These are phyloP conservation scores for Enteromius viviparus DNA, from an alignment of 2,797 vertebrate species.

Conservation along the genomic window DNA sequence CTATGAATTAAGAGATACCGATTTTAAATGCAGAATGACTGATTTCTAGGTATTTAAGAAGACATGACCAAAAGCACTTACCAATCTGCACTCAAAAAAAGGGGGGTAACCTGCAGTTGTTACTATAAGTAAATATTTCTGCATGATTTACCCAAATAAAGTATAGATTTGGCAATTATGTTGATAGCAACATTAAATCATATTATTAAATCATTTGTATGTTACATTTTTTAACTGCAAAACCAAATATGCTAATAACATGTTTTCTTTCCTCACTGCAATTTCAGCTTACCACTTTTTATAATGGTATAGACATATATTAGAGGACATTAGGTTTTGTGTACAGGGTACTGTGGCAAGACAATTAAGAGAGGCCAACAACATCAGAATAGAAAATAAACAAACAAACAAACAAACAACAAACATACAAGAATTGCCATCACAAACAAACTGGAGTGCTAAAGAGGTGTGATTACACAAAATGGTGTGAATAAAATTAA, in stretches of 20 bases:
- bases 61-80: not conserved
- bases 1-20: not conserved
- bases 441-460: slow-evolving; percentile 52
- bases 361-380: not conserved
- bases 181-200: not conserved
- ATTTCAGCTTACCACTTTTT: not conserved
- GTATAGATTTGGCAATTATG: not conserved
- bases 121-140: not conserved
- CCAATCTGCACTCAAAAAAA: not conserved
- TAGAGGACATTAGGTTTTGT: not conserved
- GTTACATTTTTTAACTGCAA: not conserved
- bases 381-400: slow-evolving; percentile 18
- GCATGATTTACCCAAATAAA: not conserved
- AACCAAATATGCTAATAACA: not conserved
- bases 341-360: not conserved
- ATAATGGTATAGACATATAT: not conserved
- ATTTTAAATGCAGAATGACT: not conserved
- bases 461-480: slow-evolving; percentile 57
- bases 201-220: not conserved
- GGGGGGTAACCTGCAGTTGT: too few species aligned
- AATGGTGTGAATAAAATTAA: slow-evolving; percentile 58
- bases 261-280: not conserved
- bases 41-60: not conserved
- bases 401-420: not conserved
- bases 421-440: slow-evolving; percentile 51